Conservation (phyloP, 1,140 invertebrate species). For the Yoshiicerus persimilis region DNA sequence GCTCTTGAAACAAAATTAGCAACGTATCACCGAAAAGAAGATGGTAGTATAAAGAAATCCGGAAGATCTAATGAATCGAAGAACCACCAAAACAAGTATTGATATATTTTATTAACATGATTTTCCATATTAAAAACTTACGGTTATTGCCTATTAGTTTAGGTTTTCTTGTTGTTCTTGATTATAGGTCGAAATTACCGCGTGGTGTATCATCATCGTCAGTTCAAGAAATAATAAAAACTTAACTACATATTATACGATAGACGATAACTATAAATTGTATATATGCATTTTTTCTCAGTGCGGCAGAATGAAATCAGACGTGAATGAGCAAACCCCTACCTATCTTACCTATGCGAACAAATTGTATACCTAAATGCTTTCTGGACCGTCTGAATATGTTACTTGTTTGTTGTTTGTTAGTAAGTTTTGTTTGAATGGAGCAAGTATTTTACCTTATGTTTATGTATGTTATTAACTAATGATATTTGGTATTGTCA, state of each 20-base stretch:
- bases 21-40: constrained; percentile 52
- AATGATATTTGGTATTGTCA: not conserved
- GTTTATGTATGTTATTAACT: no score
- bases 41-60: constrained; percentile 26
- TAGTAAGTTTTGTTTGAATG: not conserved
- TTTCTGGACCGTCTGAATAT: not conserved
- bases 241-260: not conserved
- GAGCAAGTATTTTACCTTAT: not conserved
- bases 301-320: not conserved
- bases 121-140: not conserved
- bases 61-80: constrained; percentile 30
- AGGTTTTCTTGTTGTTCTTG: constrained; percentile 42
- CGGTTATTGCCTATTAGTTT: not conserved
- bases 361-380: not conserved
- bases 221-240: constrained; percentile 42
- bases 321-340: no score
- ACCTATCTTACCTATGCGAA: no score
- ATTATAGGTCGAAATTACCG: constrained; percentile 37
- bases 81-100: constrained; percentile 39
- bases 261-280: not conserved
- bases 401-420: not conserved
- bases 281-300: not conserved
- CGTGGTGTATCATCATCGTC: constrained; percentile 31
- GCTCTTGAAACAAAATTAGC: constrained; percentile 59
- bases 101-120: not conserved